Conservation (phyloP, 2,113 vertebrate species). For the Piprites chloris region DNA sequence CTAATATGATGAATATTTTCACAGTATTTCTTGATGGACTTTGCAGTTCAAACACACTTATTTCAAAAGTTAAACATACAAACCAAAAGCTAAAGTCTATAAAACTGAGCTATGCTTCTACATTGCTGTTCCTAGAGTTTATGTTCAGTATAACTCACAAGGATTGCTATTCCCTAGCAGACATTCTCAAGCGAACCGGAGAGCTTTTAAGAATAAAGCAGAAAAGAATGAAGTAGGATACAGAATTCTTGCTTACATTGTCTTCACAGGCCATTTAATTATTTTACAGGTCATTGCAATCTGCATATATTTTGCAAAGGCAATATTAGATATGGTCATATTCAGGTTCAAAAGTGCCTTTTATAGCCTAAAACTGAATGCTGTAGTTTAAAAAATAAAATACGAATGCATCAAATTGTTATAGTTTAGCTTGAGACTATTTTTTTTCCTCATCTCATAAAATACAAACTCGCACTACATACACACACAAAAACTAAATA, state of each 20-base stretch:
- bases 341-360: not conserved
- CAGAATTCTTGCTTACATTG: not conserved
- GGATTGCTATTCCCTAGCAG: not conserved
- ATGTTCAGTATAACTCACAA: not conserved
- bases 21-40: not conserved
- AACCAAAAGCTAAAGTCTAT: not conserved
- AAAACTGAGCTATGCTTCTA: conserved; percentile 7
- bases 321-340: not conserved
- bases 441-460: not conserved
- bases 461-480: not conserved
- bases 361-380: not conserved
- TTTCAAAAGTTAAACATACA: not conserved
- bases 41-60: not conserved
- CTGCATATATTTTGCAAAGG: not conserved
- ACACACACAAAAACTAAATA: not conserved
- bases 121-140: not conserved
- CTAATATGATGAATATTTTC: not conserved
- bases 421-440: not conserved
- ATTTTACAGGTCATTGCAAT: conserved; percentile 10
- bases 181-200: not conserved
- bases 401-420: not conserved
- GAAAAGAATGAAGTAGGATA: not conserved
- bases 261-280: conserved; percentile 6
- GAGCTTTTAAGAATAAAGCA: not conserved
- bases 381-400: not conserved